Conservation (phyloP, 1,140 invertebrate species). For the Leptonema lineaticorne region DNA sequence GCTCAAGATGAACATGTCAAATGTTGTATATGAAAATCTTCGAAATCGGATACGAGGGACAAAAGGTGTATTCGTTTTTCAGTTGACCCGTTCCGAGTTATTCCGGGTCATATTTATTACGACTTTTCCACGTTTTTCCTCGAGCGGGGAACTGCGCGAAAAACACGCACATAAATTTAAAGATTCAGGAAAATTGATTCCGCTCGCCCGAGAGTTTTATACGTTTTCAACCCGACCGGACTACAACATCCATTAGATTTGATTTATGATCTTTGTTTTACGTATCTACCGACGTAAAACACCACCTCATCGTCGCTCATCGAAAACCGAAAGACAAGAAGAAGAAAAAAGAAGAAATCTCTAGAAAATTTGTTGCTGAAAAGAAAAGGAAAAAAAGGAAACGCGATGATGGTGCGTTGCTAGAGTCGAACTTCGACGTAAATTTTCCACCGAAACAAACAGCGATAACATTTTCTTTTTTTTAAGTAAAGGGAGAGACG, state of each 20-base stretch:
- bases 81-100: background rate
- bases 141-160: too few species aligned
- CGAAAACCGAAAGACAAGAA: constrained; percentile 12
- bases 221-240: constrained; percentile 31
- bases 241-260: constrained; percentile 31
- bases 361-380: too few species aligned
- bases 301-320: background rate
- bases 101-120: background rate
- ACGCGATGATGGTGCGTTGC: background rate
- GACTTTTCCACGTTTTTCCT: background rate
- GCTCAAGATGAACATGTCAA: too few species aligned
- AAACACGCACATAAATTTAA: constrained; percentile 24
- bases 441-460: constrained; percentile 30
- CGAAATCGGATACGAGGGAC: background rate
- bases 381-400: too few species aligned
- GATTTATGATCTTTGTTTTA: constrained; percentile 34
- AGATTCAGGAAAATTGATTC: constrained; percentile 28
- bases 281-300: too few species aligned
- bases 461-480: constrained; percentile 29
- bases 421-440: background rate
- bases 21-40: background rate
- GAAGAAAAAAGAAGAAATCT: constrained; percentile 1
- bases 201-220: constrained; percentile 14
- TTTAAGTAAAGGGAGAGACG: background rate
- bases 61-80: background rate